Evolutionary conservation across 2,888 invertebrate species (phyloP), one percentile per base, ranked within the genome.

Genomic region (Thereva unica): DNA sequence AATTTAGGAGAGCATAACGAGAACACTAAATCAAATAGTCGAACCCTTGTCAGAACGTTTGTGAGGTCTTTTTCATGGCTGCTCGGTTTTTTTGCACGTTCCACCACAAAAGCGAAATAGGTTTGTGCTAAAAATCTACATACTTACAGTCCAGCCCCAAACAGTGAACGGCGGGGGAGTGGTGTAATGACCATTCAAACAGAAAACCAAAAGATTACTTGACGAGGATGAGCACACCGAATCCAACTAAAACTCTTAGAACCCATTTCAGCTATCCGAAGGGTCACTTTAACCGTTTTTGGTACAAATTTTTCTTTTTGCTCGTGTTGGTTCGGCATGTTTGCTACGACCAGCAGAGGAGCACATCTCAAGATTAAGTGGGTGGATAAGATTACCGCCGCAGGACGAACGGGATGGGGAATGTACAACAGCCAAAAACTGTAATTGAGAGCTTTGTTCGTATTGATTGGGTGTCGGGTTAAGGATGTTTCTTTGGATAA

Each of bases 381-480:
- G 59, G 59, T 47, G 59, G 59, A 59, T 59, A 59, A 59, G 59
- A 59, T 59, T 59, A 37, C 59, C 35, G 37, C 23, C 23, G 23
- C 23, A 23, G 23, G 23, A 23, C 23, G 23, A 23, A 23, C 10
- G 47, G 47, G 1, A n/a, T 47, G 47, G 47, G 47, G n/a, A 47
- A 12, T 47, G 10, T 10, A 35, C 35, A 10, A 38, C 38, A 8
- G 34, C 47, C 47, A 59, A 59, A 47, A 59, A 59, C 59, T 38
- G 49, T 49, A 59, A 59, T 59, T 59, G 59, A 59, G 59, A 59
- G 38, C 49, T 59, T 59, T 23, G 23, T 49, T 47, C 47, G 47
- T 59, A 59, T 59, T 59, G 59, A 59, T 59, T 59, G 59, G 59
- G 59, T 59, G 59, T 59, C 49, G 47, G 49, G 59, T 47, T 59